phyloP scores from a whole-genome alignment of 1,140 invertebrate species.

The Leguminivora glycinivorella region DNA sequence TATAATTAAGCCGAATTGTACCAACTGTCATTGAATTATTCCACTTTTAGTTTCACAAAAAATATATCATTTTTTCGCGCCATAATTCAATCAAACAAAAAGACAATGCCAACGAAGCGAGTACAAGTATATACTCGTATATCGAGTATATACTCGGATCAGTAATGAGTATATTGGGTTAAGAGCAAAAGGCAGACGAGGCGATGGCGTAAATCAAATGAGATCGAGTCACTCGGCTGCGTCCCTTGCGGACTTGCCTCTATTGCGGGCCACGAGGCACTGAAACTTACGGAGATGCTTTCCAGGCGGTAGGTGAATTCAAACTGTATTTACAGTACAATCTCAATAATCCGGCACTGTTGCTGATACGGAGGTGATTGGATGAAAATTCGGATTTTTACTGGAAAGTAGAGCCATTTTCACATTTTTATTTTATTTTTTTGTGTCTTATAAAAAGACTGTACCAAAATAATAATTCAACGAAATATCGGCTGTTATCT shows the following conservation, averaged over 20 bases:
- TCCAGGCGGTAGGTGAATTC: too few species aligned
- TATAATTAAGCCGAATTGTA: too few species aligned
- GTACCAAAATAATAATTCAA: too few species aligned
- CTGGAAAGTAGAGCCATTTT: too few species aligned
- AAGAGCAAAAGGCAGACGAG: conserved; percentile 19
- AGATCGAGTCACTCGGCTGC: neutral
- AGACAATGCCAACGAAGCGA: neutral
- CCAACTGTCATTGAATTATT: too few species aligned
- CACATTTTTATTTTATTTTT: too few species aligned
- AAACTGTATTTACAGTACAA: too few species aligned
- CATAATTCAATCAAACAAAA: neutral
- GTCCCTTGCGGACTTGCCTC: conserved; percentile 3
- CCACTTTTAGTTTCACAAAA: neutral
- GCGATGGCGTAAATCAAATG: conserved; percentile 23
- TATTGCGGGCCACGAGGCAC: neutral
- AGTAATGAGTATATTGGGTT: conserved; percentile 27
- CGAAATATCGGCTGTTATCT: too few species aligned
- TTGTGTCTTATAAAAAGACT: too few species aligned
- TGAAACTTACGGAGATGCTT: neutral
- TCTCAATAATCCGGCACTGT: too few species aligned
- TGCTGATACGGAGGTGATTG: too few species aligned
- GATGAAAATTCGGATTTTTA: too few species aligned
- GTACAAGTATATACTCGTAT: neutral
- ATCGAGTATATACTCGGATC: neutral
- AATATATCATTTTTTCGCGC: neutral